A percentile compares a stretch with the other conserved stretches of the same genome.
These are phyloP conservation scores for Tachysurus fulvidraco DNA, from an alignment of 2,113 vertebrate genomes.

Conservation along the genomic window DNA sequence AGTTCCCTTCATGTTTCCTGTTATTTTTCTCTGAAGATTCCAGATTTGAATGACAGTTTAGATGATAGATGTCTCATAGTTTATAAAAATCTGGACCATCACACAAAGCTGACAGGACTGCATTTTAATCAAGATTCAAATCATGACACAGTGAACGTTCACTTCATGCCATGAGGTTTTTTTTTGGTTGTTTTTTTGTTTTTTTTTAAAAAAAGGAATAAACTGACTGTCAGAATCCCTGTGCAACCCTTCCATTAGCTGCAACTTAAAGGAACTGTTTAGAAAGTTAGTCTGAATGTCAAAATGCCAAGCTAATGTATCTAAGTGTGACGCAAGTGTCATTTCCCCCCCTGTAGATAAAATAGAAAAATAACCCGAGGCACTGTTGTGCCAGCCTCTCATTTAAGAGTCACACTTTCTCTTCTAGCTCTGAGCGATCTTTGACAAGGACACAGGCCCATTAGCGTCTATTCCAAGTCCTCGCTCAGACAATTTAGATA, in stretches of 20 bases:
- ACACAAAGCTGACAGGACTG: conserved; percentile 26
- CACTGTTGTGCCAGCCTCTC: conserved; percentile 24
- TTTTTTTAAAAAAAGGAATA: no score
- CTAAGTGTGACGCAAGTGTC: conserved; percentile 18
- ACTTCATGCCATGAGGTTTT: neutral
- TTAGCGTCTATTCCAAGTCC: conserved; percentile 67
- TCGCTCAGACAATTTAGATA: conserved; percentile 72
- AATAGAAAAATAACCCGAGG: conserved; percentile 1
- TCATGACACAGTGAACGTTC: neutral
- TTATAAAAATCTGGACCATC: conserved; percentile 1
- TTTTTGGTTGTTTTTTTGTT: no score
- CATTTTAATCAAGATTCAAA: conserved; percentile 7
- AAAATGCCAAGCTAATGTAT: conserved; percentile 41
- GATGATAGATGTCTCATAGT: neutral
- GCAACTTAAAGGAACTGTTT: conserved; percentile 25
- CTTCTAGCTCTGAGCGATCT: conserved; percentile 61
- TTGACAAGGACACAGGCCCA: conserved; percentile 72
- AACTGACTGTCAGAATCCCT: no score
- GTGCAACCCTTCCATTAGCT: conserved; percentile 12
- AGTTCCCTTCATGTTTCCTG: neutral
- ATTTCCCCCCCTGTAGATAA: conserved; percentile 27
- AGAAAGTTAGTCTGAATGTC: conserved; percentile 19
- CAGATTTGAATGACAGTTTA: conserved; percentile 33
- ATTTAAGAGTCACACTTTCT: conserved; percentile 46
- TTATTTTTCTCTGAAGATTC: neutral